Base-by-base conservation (phyloP, 2,888 invertebrate genomes). In the Lepidocyrtinus sp. region DNA sequence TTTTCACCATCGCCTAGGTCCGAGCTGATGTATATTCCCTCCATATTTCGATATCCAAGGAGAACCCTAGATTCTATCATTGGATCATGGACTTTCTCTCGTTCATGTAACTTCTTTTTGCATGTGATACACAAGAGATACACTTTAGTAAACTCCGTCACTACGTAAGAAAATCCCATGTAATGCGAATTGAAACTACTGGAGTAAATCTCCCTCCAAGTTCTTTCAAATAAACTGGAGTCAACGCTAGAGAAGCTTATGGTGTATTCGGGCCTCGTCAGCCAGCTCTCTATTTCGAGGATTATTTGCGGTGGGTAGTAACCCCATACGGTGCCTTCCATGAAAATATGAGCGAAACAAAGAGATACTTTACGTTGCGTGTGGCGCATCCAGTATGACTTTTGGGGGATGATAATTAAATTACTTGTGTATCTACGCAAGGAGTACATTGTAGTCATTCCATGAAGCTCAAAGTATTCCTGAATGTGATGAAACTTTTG, bases 281-380 rank as follows among this genome's bases (percentile, higher is more conserved):
- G n/a, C 55, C 55, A 55, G 17, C 55, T 55, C 55, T 55, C 55
- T n/a, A 2, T 7, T 55, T n/a, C n/a, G n/a, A 55, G 17, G 17
- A 55, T 55, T 7, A 55, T 15, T 3, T 55, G 2, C 17, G 36
- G 36, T 5, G 36, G 36, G 55, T 9, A n/a, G 17, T 9, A 55
- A 55, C 55, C 55, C 15, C n/a, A n/a, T n/a, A n/a, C n/a, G n/a
- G n/a, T 55, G 55, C 55, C 55, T 55, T 55, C 15, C 55, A 55
- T 55, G 55, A 15, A 55, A 55, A 55, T 15, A 17, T 55, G 55
- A 15, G 55, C 55, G 17, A 55, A 55, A n/a, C 55, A 55, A n/a
- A n/a, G 17, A 55, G 55, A 55, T 2, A 55, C 17, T 55, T 55
- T 55, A 3, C 55, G 55, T 17, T 15, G 17, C 2, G 55, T 55